Evolutionary conservation across 2,113 vertebrate genomes (phyloP).

Genomic region (Furnarius figulus): DNA sequence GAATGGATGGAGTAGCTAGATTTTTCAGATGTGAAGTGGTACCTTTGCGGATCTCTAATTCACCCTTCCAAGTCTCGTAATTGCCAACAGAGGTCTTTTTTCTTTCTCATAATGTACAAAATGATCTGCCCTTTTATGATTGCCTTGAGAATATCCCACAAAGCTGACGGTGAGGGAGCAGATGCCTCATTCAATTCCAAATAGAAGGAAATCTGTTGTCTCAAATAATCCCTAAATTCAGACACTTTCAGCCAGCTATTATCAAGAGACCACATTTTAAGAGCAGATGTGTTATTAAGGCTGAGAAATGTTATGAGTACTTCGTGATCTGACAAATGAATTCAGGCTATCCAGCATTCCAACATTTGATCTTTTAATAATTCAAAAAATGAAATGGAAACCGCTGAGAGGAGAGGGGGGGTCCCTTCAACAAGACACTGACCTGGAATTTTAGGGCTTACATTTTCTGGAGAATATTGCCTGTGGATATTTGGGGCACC

Average conservation of each 20-base stretch:
- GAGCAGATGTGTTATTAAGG: conserved; percentile 87
- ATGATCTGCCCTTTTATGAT: conserved; percentile 83
- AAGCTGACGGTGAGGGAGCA: conserved; percentile 80
- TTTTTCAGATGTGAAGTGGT: conserved; percentile 50
- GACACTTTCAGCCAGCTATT: conserved; percentile 86
- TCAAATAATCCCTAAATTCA: conserved; percentile 87
- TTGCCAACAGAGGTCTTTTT: conserved; percentile 76
- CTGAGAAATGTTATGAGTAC: conserved; percentile 86
- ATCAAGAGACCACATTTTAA: conserved; percentile 86
- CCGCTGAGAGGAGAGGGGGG: background rate
- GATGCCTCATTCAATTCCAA: conserved; percentile 83
- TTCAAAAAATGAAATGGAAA: conserved; percentile 71
- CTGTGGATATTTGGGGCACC: background rate
- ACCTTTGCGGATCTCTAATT: conserved; percentile 65
- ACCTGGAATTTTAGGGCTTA: conserved; percentile 23
- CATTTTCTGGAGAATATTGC: background rate
- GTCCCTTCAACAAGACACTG: background rate
- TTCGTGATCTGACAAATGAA: conserved; percentile 85
- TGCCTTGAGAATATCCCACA: conserved; percentile 80
- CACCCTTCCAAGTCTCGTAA: conserved; percentile 67
- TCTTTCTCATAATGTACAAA: conserved; percentile 74
- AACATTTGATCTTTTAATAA: conserved; percentile 79
- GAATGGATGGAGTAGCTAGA: background rate
- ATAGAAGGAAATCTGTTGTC: conserved; percentile 87
- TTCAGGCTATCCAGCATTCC: conserved; percentile 78